Percentiles rank a stretch among this genome's conserved stretches.
Evolutionary conservation across 1,140 invertebrate genomes (phyloP).

Genomic region (Nephotettix cincticeps): DNA sequence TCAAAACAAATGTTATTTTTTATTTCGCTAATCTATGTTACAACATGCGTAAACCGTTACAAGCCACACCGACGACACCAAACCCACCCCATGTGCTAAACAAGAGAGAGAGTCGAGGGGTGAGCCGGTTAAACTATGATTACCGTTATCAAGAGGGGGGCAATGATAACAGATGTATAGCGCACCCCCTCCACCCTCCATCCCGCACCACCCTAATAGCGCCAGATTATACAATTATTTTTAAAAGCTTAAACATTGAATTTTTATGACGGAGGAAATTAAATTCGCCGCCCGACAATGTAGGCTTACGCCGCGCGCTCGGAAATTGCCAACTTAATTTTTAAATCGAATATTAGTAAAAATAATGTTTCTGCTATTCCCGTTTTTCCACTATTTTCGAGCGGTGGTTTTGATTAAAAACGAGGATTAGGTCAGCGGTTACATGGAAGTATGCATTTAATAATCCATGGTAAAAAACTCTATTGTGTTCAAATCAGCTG

Average conservation of each 20-base stretch:
- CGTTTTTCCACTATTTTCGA: conserved; percentile 6
- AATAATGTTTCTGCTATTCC: neutral
- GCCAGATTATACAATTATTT: conserved; percentile 33
- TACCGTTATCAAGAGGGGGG: neutral
- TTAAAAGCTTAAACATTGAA: conserved; percentile 35
- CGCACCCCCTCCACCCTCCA: neutral
- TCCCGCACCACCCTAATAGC: conserved; percentile 22
- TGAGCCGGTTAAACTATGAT: too few species aligned
- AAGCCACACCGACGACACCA: too few species aligned
- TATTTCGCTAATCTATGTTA: too few species aligned
- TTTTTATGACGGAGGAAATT: conserved; percentile 34
- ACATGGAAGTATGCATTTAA: too few species aligned
- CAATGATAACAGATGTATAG: neutral
- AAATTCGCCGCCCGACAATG: conserved; percentile 25
- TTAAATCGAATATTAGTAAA: conserved; percentile 33
- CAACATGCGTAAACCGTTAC: too few species aligned
- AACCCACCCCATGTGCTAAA: too few species aligned
- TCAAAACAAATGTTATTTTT: too few species aligned
- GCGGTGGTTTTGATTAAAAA: conserved; percentile 19
- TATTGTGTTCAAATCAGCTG: too few species aligned
- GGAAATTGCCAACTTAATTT: conserved; percentile 32
- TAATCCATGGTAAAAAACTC: too few species aligned
- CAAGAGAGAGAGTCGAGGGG: too few species aligned
- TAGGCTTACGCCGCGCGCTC: conserved; percentile 25
- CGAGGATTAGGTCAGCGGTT: neutral